Percentiles rank a stretch among this genome's conserved stretches.
Evolutionary conservation across 2,797 vertebrate genomes (phyloP).

Genomic region (Malacoraja senta): DNA sequence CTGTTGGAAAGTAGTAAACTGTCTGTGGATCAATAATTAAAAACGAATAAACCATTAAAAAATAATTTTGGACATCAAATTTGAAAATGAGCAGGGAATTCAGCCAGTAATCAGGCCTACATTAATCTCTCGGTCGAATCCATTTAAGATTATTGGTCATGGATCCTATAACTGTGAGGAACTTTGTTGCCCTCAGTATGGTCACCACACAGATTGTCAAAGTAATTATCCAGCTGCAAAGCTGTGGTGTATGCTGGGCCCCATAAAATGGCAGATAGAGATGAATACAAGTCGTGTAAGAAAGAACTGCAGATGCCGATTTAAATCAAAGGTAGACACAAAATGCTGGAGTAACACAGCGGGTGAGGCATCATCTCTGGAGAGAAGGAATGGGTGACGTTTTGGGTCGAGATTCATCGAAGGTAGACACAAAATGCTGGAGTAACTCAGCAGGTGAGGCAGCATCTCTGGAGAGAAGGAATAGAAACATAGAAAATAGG

Average conservation of each 20-base stretch:
- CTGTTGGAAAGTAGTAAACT: neutral
- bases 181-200: neutral
- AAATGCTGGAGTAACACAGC: too few relatives aligned
- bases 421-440: too few relatives aligned
- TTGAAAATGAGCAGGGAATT: neutral
- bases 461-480: too few relatives aligned
- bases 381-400: too few relatives aligned
- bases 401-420: too few relatives aligned
- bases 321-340: too few relatives aligned
- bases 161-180: neutral
- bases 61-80: neutral
- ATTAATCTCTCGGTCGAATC: neutral
- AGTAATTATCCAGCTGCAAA: neutral
- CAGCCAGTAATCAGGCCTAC: neutral
- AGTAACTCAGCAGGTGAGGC: too few relatives aligned
- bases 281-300: too few relatives aligned
- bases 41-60: neutral
- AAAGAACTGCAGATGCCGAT: too few relatives aligned
- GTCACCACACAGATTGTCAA: neutral
- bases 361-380: too few relatives aligned
- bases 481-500: too few relatives aligned
- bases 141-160: neutral
- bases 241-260: too few relatives aligned
- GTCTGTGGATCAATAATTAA: neutral
- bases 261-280: neutral